These are phyloP conservation scores for Spisula subtruncata DNA, from an alignment of 2,888 invertebrate species.

Conservation along the genomic window DNA sequence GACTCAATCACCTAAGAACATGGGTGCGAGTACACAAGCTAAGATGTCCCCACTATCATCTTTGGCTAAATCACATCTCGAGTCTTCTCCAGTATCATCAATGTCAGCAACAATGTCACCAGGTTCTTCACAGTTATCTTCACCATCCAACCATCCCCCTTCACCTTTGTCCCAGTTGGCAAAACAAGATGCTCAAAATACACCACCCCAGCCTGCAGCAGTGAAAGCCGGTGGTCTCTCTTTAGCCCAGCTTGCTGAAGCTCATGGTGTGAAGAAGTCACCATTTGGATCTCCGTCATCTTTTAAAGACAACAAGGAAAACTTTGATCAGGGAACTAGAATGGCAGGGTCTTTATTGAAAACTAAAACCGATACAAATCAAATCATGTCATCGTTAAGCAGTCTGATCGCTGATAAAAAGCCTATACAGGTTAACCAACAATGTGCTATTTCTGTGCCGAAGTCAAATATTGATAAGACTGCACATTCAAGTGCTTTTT, in stretches of 20 bases:
- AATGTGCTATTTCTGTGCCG: background rate
- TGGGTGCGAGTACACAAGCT: background rate
- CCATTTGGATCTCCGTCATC: background rate
- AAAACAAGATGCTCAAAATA: background rate
- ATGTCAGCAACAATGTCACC: background rate
- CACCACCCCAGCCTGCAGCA: background rate
- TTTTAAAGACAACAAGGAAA: constrained; percentile 27
- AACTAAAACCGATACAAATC: constrained; percentile 42
- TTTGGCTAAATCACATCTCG: constrained; percentile 7
- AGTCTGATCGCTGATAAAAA: constrained; percentile 40
- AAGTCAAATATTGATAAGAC: background rate
- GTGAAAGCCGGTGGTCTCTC: constrained; percentile 19
- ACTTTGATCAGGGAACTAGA: background rate
- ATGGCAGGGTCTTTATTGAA: constrained; percentile 32
- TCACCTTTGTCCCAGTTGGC: constrained; percentile 31
- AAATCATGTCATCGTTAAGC: constrained; percentile 53
- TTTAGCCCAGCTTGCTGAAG: constrained; percentile 48
- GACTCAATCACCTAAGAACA: background rate
- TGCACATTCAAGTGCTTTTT: background rate
- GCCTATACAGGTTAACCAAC: background rate
- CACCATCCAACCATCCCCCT: background rate
- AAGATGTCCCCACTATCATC: background rate
- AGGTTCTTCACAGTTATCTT: background rate
- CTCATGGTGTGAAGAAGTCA: constrained; percentile 46
- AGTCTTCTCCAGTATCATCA: background rate